Evolutionary conservation across 2,113 vertebrate species (phyloP), one percentile per base, ranked within the genome.

Genomic region (Oryzias woworae): DNA sequence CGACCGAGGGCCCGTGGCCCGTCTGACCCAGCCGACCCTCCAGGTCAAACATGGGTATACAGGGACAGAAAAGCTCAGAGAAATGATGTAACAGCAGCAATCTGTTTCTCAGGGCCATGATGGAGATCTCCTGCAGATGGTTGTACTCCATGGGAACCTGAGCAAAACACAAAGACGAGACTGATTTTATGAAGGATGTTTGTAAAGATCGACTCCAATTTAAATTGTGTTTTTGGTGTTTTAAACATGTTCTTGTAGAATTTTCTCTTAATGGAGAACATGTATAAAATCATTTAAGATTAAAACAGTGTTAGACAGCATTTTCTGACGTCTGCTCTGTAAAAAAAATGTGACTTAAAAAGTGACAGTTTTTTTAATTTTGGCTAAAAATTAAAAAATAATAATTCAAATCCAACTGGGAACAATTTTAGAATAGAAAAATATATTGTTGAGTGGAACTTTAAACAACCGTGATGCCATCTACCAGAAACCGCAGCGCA

Each of bases 101-200:
- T 42, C 97, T 90, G 88, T 99, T 98, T 71, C 97, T 92, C 85
- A 99, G 83, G 0, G 92, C 92, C 70, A 97, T 92, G 16, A 98
- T 94, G 18, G 93, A 92, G 67, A 98, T 95, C 84, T 99, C 97
- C 79, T 98, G 96, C 23, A 99, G 89, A 78, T 99, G 96, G 74
- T 97, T 99, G 89, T 98, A 98, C 84, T 99, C 97, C 97, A 99
- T 99, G 58, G 97, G 97, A 70, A 99, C 95, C 97, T 99, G 63
- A 17, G 62, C 20, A 57, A 1, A 18, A 57, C 31, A 54, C 0
- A 77, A 3, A 46, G 26, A 8, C 36, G 8, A 36, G 36, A 36
- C 36, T 36, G 36, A 12, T 36, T 36, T 36, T 10, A 36, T 36
- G 7, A 1, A 36, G 8, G 31, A 10, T 7, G 36, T 36, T 36